Conservation (phyloP, 2,113 vertebrate species). For the Dunckerocampus dactyliophorus region DNA sequence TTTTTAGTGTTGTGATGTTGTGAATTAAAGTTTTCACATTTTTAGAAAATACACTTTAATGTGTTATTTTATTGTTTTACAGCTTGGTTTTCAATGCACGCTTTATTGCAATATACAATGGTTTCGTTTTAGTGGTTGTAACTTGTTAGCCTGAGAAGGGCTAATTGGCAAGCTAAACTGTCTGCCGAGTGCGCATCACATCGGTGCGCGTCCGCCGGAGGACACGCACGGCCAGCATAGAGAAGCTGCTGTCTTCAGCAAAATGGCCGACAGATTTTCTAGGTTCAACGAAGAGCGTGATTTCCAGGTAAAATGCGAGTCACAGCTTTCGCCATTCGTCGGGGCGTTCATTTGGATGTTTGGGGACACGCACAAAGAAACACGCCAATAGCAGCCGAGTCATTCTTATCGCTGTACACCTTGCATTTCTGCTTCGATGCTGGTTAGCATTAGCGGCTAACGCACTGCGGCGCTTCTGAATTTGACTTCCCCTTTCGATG, state of each 20-base stretch:
- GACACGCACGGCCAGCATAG: slow-evolving; percentile 38
- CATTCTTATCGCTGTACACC: not conserved
- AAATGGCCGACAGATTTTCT: slow-evolving; percentile 99
- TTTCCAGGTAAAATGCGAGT: slow-evolving; percentile 84
- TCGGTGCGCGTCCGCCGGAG: slow-evolving; percentile 14
- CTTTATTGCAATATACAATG: no score
- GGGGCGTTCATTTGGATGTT: not conserved
- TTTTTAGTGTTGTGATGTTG: no score
- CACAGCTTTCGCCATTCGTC: not conserved
- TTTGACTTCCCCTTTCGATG: slow-evolving; percentile 31
- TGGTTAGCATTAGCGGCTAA: slow-evolving; percentile 59
- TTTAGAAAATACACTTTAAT: no score
- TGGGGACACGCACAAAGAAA: not conserved
- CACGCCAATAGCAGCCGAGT: not conserved
- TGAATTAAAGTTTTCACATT: no score
- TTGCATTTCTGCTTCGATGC: slow-evolving; percentile 12
- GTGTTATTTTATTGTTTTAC: no score
- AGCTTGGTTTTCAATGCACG: no score
- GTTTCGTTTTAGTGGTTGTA: no score
- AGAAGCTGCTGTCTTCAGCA: slow-evolving; percentile 71
- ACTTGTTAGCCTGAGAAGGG: not conserved
- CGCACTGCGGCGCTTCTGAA: slow-evolving; percentile 49
- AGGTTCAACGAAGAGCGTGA: slow-evolving; percentile 98
- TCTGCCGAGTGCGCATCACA: slow-evolving; percentile 18
- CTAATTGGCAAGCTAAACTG: not conserved